Percentiles rank a stretch among this genome's conserved stretches.
Conservation (phyloP, 2,113 vertebrate species). For the Ammodytes dubius region DNA sequence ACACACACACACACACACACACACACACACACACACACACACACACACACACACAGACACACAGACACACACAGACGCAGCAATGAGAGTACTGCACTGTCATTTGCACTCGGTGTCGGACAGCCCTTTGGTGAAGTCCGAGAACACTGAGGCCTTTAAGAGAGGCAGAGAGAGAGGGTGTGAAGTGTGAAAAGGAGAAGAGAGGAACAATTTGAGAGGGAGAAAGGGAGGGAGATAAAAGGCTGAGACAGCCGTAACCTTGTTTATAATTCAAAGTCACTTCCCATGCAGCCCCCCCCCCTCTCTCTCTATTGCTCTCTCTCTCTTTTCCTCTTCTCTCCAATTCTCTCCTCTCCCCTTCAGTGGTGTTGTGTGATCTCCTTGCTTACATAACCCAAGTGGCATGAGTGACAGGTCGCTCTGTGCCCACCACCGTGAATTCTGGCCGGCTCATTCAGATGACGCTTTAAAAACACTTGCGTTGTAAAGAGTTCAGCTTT, state of each 20-base stretch:
- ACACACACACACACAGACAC: conserved; percentile 19
- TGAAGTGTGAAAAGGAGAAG: conserved; percentile 37
- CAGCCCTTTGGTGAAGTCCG: conserved; percentile 39
- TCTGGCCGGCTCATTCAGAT: conserved; percentile 43
- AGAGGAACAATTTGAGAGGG: neutral
- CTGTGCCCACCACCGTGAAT: conserved; percentile 38
- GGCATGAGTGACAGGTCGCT: conserved; percentile 46
- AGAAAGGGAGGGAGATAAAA: conserved; percentile 25
- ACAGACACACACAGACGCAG: neutral
- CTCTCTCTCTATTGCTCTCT: too few relatives aligned
- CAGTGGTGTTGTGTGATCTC: conserved; percentile 31
- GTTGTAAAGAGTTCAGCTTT: too few relatives aligned
- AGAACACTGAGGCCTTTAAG: conserved; percentile 6
- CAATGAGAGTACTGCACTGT: conserved; percentile 11
- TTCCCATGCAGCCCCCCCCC: conserved; percentile 21
- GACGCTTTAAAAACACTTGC: conserved; percentile 36
- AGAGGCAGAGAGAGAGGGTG: conserved; percentile 21
- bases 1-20: conserved; percentile 10
- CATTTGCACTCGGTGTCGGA: conserved; percentile 40
- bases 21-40: conserved; percentile 10
- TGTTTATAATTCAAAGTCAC: conserved; percentile 64
- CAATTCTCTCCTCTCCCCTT: conserved; percentile 21
- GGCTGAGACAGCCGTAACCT: conserved; percentile 47
- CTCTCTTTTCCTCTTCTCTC: conserved; percentile 22
- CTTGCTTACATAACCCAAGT: conserved; percentile 61